Evolutionary conservation across 1,140 invertebrate species (phyloP).

Genomic region (Drosophila ambigua): DNA sequence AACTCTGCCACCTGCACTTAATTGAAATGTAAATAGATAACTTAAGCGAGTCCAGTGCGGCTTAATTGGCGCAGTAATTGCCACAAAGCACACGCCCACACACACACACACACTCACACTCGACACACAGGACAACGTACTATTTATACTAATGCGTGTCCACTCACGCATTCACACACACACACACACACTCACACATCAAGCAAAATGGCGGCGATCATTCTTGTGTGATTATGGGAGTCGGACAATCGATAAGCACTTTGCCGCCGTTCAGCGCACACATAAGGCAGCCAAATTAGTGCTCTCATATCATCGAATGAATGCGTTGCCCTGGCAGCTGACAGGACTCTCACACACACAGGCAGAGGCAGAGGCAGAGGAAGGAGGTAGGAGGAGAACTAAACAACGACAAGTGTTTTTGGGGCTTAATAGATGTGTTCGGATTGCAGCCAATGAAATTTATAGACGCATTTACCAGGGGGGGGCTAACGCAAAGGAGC

Average conservation of each 20-base stretch:
- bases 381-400: not conserved
- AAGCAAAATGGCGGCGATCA: slow-evolving; percentile 47
- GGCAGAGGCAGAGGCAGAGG: not conserved
- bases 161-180: slow-evolving; percentile 13
- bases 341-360: slow-evolving; percentile 8
- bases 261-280: slow-evolving; percentile 17
- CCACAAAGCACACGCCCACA: slow-evolving; percentile 22
- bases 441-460: slow-evolving; percentile 45
- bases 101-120: not conserved
- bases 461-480: slow-evolving; percentile 35
- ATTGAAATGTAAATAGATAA: slow-evolving; percentile 15
- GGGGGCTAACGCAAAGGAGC: not conserved
- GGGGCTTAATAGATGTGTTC: slow-evolving; percentile 52
- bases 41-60: slow-evolving; percentile 12
- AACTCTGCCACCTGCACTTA: slow-evolving; percentile 16
- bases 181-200: slow-evolving; percentile 7
- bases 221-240: slow-evolving; percentile 59
- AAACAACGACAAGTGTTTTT: slow-evolving; percentile 68
- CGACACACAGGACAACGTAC: not conserved
- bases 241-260: slow-evolving; percentile 54
- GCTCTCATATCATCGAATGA: slow-evolving; percentile 1
- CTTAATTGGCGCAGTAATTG: slow-evolving; percentile 31
- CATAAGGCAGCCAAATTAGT: slow-evolving; percentile 34
- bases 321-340: slow-evolving; percentile 46
- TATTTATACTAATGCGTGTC: not conserved